These are phyloP conservation scores for Amblyornis subalaris DNA, from an alignment of 2,113 vertebrate genomes.

Conservation along the genomic window DNA sequence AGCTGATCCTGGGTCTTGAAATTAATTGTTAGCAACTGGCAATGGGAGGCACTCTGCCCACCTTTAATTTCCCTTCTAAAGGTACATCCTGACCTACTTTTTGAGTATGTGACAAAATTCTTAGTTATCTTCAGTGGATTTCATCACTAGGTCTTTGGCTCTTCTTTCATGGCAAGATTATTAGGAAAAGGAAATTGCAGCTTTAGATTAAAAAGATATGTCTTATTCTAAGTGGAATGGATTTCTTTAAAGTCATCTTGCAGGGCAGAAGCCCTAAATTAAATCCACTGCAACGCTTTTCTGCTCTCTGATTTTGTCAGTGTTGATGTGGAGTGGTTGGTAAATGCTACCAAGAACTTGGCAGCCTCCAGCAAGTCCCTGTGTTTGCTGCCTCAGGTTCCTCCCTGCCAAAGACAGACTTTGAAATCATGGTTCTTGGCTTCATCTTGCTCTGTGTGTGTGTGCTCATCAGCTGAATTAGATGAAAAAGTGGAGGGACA, in stretches of 20 bases:
- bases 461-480: not conserved
- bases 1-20: not conserved
- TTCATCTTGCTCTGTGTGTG: not conserved
- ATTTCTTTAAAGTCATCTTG: not conserved
- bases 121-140: slow-evolving; percentile 7
- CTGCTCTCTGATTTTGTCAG: not conserved
- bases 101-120: not conserved
- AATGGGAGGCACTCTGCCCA: not conserved
- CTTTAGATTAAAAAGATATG: not conserved
- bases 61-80: not conserved
- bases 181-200: slow-evolving; percentile 1
- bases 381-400: not conserved
- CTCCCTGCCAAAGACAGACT: not conserved
- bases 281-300: not conserved
- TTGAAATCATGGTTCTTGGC: not conserved
- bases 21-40: not conserved
- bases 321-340: not conserved
- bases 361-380: not conserved
- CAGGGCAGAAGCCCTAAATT: not conserved
- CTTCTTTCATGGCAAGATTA: not conserved
- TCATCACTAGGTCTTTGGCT: not conserved
- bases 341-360: not conserved
- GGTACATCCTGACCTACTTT: slow-evolving; percentile 16
- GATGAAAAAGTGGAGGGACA: not conserved
- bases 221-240: not conserved